These are phyloP conservation scores for Formica aserva DNA, from an alignment of 2,888 invertebrate genomes.

Conservation along the genomic window DNA sequence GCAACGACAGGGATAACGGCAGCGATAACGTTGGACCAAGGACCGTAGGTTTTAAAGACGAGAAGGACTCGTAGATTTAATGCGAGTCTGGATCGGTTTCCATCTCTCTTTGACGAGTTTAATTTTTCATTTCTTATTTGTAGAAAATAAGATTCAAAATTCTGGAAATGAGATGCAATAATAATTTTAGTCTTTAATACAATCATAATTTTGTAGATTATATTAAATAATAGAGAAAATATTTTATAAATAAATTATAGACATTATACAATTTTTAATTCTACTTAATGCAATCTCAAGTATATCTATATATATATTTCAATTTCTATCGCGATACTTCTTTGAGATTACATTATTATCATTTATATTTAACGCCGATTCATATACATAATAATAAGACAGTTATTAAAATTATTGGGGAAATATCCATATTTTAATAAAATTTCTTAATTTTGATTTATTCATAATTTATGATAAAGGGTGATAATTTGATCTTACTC, in stretches of 20 bases:
- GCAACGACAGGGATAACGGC: conserved; percentile 47
- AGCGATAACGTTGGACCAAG: conserved; percentile 34
- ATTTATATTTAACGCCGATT: too few species aligned
- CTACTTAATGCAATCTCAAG: not conserved
- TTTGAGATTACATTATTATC: too few species aligned
- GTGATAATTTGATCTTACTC: not conserved
- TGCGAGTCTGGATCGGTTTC: not conserved
- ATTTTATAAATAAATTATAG: not conserved
- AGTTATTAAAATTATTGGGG: not conserved
- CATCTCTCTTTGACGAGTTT: conserved; percentile 20
- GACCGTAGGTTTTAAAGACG: conserved; percentile 8
- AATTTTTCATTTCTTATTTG: not conserved
- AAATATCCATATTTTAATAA: not conserved
- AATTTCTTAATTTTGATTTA: not conserved
- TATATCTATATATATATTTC: not conserved
- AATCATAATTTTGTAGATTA: conserved; percentile 1
- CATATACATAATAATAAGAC: not conserved
- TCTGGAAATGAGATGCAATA: not conserved
- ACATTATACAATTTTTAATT: not conserved
- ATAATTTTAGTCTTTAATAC: not conserved
- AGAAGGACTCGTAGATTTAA: conserved; percentile 14
- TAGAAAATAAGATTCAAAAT: not conserved
- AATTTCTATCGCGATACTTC: not conserved
- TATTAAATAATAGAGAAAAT: not conserved
- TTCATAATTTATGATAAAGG: not conserved